These are phyloP conservation scores for Paramisgurnus dabryanus DNA, from an alignment of 2,113 vertebrate species.

Conservation along the genomic window DNA sequence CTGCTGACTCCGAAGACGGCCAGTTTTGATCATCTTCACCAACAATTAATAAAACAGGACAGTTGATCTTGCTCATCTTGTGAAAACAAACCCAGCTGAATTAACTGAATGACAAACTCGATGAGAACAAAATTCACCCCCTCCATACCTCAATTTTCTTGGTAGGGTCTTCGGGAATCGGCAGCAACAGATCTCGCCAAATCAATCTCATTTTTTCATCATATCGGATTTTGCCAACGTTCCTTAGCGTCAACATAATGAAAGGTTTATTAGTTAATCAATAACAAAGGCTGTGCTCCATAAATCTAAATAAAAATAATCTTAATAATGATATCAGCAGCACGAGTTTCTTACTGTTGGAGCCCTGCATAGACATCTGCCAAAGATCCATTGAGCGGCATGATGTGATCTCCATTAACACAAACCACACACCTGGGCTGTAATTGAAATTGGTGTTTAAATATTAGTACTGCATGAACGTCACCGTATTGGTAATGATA, in stretches of 20 bases:
- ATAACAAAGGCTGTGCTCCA: neutral
- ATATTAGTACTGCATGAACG: neutral
- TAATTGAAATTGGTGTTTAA: no score
- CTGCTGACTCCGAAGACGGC: conserved; percentile 66
- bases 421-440: conserved; percentile 64
- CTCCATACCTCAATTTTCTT: conserved; percentile 68
- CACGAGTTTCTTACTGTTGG: conserved; percentile 45
- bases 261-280: neutral
- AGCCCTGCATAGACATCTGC: conserved; percentile 44
- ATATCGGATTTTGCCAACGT: conserved; percentile 48
- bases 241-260: conserved; percentile 54
- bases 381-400: conserved; percentile 42
- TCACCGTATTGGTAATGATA: neutral
- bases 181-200: conserved; percentile 65
- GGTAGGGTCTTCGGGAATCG: conserved; percentile 64
- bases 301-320: neutral
- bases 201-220: conserved; percentile 62
- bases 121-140: neutral
- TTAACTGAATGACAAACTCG: neutral
- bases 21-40: conserved; percentile 78
- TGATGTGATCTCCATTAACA: conserved; percentile 62
- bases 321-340: neutral
- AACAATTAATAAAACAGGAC: conserved; percentile 71
- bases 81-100: conserved; percentile 2
- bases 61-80: conserved; percentile 68